A percentile compares a stretch with the other conserved stretches of the same genome.
Conservation (phyloP, 2,113 vertebrate genomes). For the Tetraodon nigroviridis region DNA sequence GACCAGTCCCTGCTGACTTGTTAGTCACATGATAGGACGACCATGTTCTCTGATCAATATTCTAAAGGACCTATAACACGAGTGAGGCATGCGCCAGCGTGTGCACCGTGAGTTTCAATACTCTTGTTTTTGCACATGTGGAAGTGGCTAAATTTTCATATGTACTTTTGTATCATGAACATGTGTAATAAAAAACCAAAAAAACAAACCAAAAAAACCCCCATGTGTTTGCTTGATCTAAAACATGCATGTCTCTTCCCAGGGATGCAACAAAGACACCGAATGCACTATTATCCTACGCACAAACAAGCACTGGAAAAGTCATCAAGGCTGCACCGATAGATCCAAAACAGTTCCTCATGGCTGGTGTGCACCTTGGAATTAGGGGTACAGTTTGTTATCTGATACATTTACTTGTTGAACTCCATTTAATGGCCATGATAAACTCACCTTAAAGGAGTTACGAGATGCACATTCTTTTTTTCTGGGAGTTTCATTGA, state of each 20-base stretch:
- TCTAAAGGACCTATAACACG: constrained; percentile 18
- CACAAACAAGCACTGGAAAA: no score
- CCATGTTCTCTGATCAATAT: constrained; percentile 23
- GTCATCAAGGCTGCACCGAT: no score
- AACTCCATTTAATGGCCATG: no score
- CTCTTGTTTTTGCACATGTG: not conserved
- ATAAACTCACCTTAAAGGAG: no score
- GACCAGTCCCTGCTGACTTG: constrained; percentile 45
- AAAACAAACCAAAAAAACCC: not conserved
- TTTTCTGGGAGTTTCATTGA: no score
- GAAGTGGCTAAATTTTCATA: constrained; percentile 9
- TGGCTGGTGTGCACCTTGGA: no score
- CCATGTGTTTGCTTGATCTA: not conserved
- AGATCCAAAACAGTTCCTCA: no score
- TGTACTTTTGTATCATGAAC: not conserved
- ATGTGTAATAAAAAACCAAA: not conserved
- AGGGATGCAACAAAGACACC: no score
- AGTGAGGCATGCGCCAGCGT: constrained; percentile 22
- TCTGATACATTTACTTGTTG: no score
- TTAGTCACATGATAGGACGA: constrained; percentile 39
- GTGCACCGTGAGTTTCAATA: not conserved
- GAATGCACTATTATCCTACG: no score
- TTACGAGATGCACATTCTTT: no score
- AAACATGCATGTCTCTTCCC: not conserved
- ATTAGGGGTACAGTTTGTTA: no score